Evolutionary conservation across 2,797 vertebrate species (phyloP).

Genomic region (Odontamblyopus rebecca): DNA sequence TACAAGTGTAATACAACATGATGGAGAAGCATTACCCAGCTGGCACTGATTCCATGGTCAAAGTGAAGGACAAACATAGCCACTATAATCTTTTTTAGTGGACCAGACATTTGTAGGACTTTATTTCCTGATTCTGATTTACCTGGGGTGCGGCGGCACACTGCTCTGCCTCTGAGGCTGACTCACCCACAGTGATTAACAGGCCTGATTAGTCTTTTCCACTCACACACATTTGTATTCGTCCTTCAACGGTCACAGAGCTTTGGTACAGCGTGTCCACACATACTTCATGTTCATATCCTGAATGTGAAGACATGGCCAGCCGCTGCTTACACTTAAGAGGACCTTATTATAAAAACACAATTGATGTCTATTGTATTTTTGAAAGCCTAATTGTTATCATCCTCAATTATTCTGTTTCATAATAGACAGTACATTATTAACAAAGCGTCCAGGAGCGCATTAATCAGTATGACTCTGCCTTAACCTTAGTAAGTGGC

Average conservation of each 20-base stretch:
- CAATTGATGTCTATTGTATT: constrained; percentile 50
- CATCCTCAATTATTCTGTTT: constrained; percentile 49
- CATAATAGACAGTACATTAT: constrained; percentile 66
- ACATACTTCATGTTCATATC: constrained; percentile 8
- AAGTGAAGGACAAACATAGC: constrained; percentile 67
- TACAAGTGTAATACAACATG: constrained; percentile 69
- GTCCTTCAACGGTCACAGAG: constrained; percentile 42
- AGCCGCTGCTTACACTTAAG: constrained; percentile 12
- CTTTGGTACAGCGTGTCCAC: constrained; percentile 9
- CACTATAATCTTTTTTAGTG: constrained; percentile 63
- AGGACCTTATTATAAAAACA: constrained; percentile 42
- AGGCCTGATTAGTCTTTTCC: constrained; percentile 63
- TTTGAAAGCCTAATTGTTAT: constrained; percentile 56
- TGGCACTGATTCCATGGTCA: constrained; percentile 72
- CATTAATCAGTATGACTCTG: constrained; percentile 73
- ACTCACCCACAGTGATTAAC: constrained; percentile 67
- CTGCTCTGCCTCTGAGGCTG: constrained; percentile 56
- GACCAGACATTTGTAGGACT: constrained; percentile 63
- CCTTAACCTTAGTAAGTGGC: constrained; percentile 71
- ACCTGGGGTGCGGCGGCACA: constrained; percentile 58
- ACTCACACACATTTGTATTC: constrained; percentile 31
- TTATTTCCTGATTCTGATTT: constrained; percentile 67
- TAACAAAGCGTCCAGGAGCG: constrained; percentile 61
- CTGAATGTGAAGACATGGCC: constrained; percentile 11
- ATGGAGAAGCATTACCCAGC: constrained; percentile 57